Conservation (phyloP, 1,140 invertebrate genomes). For the Theocolax elegans region DNA sequence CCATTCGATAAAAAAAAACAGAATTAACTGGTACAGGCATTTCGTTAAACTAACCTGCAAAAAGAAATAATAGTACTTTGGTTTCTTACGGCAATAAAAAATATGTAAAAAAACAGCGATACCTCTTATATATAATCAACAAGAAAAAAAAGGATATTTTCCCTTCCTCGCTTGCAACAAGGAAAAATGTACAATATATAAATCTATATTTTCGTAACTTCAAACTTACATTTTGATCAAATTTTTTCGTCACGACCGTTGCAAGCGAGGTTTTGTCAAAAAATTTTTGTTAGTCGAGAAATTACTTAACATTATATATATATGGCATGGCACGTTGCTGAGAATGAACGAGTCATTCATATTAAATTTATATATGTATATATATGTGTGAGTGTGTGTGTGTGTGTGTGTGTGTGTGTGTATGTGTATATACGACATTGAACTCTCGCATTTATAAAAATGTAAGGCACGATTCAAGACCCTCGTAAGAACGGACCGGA, state of each 20-base stretch:
- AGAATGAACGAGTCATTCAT: conserved; percentile 32
- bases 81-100: conserved; percentile 14
- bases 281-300: conserved; percentile 14
- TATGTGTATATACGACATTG: conserved; percentile 29
- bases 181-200: too few species aligned
- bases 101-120: conserved; percentile 8
- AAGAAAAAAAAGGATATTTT: too few species aligned
- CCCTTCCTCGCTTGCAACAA: too few species aligned
- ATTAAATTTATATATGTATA: conserved; percentile 31
- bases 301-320: conserved; percentile 19
- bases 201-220: too few species aligned
- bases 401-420: too few species aligned
- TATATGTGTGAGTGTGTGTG: too few species aligned
- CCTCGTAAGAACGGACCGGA: conserved; percentile 29
- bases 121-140: conserved; percentile 1
- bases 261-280: too few species aligned
- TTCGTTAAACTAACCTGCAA: conserved; percentile 8
- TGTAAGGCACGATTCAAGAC: conserved; percentile 29
- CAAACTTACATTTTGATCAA: too few species aligned
- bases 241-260: too few species aligned
- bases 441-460: conserved; percentile 29
- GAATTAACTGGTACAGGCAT: too few species aligned
- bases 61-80: conserved; percentile 10
- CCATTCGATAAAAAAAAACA: too few species aligned
- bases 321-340: conserved; percentile 39